These are phyloP conservation scores for Acrossocheilus fasciatus DNA, from an alignment of 2,797 vertebrate genomes.

Conservation along the genomic window DNA sequence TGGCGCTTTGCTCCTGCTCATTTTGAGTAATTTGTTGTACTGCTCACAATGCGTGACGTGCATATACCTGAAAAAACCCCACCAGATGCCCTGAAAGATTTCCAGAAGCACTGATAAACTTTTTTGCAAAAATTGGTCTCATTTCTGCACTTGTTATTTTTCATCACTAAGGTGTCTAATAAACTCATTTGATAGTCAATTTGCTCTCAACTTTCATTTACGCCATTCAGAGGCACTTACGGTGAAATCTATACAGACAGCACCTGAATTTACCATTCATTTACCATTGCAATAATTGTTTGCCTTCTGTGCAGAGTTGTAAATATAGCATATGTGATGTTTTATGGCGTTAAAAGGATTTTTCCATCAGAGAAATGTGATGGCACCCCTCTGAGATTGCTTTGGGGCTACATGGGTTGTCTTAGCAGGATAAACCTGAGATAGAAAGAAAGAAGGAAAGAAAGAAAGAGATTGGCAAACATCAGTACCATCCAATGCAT, in stretches of 20 bases:
- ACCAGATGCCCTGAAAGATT: background rate
- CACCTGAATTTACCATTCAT: background rate
- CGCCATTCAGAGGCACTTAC: background rate
- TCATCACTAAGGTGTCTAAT: background rate
- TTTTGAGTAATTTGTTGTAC: constrained; percentile 48
- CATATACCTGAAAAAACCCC: background rate
- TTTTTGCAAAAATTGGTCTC: background rate
- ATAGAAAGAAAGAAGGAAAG: constrained; percentile 30
- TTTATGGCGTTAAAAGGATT: constrained; percentile 9
- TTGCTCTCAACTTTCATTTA: constrained; percentile 10
- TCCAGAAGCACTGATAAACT: background rate
- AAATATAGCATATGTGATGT: constrained; percentile 40
- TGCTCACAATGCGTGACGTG: background rate
- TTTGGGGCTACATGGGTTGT: constrained; percentile 27
- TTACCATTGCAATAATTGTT: constrained; percentile 43
- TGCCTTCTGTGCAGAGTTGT: constrained; percentile 27
- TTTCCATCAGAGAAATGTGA: constrained; percentile 34
- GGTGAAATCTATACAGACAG: background rate
- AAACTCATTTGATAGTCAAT: constrained; percentile 19
- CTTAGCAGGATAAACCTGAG: background rate
- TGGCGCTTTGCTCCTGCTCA: constrained; percentile 39
- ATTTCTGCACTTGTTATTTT: background rate
- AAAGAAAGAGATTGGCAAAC: constrained; percentile 37
- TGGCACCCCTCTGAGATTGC: constrained; percentile 31
- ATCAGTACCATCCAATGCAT: constrained; percentile 40